These are phyloP conservation scores for Chauna torquata DNA, from an alignment of 2,113 vertebrate species.

Conservation along the genomic window DNA sequence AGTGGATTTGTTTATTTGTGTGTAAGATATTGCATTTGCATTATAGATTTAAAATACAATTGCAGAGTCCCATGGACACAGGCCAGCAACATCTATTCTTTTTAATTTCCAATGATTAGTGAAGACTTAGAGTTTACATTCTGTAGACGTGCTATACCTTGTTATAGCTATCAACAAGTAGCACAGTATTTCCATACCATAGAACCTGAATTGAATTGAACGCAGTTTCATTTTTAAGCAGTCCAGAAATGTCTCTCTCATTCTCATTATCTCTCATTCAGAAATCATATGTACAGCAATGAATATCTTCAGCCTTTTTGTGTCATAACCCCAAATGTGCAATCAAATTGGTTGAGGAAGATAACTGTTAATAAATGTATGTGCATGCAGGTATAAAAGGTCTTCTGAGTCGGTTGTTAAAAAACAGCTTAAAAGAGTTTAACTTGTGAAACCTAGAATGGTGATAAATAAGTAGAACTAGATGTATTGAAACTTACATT, in stretches of 20 bases:
- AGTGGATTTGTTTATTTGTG: conserved; percentile 5
- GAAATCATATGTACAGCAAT: background rate
- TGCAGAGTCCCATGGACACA: background rate
- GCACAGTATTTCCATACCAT: background rate
- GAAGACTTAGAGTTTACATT: background rate
- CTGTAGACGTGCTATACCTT: background rate
- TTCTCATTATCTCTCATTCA: background rate
- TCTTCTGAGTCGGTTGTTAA: background rate
- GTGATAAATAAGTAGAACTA: background rate
- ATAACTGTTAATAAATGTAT: background rate
- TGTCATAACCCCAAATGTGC: accelerated
- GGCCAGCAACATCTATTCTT: background rate
- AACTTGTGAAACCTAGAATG: background rate
- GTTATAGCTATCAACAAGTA: background rate
- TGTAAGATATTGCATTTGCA: background rate
- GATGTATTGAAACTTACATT: background rate
- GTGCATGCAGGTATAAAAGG: background rate
- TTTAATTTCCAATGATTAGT: background rate
- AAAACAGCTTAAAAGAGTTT: background rate
- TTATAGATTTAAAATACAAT: background rate
- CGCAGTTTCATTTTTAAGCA: background rate
- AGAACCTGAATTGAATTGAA: background rate
- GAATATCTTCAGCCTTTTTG: background rate
- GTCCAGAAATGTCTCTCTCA: background rate
- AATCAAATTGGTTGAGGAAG: background rate